These are phyloP conservation scores for Linurgus olivaceus DNA, from an alignment of 2,797 vertebrate genomes.

Conservation along the genomic window DNA sequence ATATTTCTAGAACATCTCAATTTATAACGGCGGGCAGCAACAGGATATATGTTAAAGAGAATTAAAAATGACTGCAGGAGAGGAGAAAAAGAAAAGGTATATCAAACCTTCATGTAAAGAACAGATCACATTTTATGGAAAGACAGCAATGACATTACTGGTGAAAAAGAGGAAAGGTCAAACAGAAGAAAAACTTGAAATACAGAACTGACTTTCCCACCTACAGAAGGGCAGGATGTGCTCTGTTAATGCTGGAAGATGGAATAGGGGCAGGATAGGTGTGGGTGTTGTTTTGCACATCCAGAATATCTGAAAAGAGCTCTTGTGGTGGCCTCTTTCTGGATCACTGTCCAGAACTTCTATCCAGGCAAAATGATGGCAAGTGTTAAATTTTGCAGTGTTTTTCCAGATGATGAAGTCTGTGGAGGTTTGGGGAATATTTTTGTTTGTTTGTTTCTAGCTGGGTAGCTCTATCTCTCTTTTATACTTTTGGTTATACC, in stretches of 20 bases:
- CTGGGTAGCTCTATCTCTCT: neutral
- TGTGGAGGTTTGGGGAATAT: neutral
- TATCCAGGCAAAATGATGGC: neutral
- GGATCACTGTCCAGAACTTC: neutral
- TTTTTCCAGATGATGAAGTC: neutral
- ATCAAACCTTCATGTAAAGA: neutral
- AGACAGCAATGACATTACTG: neutral
- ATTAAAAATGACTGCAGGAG: neutral
- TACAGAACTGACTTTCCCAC: neutral
- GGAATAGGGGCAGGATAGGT: neutral
- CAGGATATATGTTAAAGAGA: neutral
- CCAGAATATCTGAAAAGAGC: neutral
- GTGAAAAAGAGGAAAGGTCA: neutral
- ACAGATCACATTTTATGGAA: neutral
- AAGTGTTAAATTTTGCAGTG: neutral
- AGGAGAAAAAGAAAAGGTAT: neutral
- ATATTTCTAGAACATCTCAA: neutral
- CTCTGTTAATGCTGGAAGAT: neutral
- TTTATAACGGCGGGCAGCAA: neutral
- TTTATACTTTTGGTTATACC: neutral
- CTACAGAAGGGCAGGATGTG: neutral
- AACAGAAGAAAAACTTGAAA: neutral
- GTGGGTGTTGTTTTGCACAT: neutral
- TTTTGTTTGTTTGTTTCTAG: neutral
- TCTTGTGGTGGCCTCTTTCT: neutral